Evolutionary conservation across 2,888 invertebrate species (phyloP), one percentile per base, ranked within the genome.

Genomic region (Ellobium chinense): DNA sequence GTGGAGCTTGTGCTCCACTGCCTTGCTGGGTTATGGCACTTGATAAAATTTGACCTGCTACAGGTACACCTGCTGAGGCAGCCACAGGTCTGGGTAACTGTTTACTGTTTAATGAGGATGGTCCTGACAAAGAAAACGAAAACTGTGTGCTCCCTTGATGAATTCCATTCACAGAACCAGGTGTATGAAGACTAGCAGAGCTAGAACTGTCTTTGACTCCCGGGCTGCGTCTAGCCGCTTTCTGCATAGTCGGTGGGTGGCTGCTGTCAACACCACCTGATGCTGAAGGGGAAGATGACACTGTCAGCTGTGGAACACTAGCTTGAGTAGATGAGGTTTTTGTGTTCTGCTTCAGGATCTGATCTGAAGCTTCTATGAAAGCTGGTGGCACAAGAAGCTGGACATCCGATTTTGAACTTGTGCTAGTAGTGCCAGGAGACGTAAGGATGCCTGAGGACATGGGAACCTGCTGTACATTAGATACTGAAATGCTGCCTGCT

Each of bases 381-480:
- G 78, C 63, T 24, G 78, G 78, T 9, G 78, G 78, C 31, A 78
- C 78, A 31, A 78, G 63, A n/a, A 78, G 56, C 58, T 78, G 46
- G 56, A 78, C 72, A 36, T 72, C 78, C n/a, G 72, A 14, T 14
- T 72, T 72, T 65, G 68, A 36, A 14, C 27, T n/a, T 12, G 70
- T 27, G 34, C 36, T 54, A n/a, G 72, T 31, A 18, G 24, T 4
- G 7, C 37, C 58, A 34, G 63, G 21, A 21, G 62, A 7, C 21
- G 68, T 37, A 27, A 63, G 29, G 0, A 21, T n/a, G n/a, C 29
- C 24, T 7, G 54, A 12, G 54, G 78, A 34, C 5, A 56, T n/a
- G 3, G 37, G 37, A 18, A 24, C 56, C 27, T 63, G 74, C 12
- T 24, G 62, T n/a, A 46, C 14, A 21, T 18, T 29, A 4, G 70